Evolutionary conservation across 2,888 invertebrate species (phyloP).

Genomic region (Caenorhabditis sp.): DNA sequence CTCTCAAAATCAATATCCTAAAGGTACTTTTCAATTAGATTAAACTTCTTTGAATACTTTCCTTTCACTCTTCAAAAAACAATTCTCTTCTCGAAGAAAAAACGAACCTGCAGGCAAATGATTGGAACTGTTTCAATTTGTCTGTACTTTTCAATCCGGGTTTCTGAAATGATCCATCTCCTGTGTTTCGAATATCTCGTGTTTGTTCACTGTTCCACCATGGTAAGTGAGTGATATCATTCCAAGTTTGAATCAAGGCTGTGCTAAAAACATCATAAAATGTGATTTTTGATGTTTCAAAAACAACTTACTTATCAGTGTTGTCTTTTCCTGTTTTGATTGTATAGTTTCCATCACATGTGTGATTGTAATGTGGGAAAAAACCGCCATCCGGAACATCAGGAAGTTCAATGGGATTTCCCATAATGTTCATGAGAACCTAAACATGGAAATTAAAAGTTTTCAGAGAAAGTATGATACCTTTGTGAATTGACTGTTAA

Average conservation of each 20-base stretch:
- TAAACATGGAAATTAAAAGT: slow-evolving; percentile 9
- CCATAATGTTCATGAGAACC: slow-evolving; percentile 25
- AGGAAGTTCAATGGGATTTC: slow-evolving; percentile 39
- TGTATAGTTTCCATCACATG: slow-evolving; percentile 53
- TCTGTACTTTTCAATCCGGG: slow-evolving; percentile 54
- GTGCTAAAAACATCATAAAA: slow-evolving; percentile 21
- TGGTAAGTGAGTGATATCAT: slow-evolving; percentile 29
- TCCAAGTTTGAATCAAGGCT: slow-evolving; percentile 46
- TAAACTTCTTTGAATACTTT: too few species aligned
- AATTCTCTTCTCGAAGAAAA: neutral
- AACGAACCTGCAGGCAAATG: slow-evolving; percentile 46
- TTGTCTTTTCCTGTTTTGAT: slow-evolving; percentile 56
- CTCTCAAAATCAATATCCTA: too few species aligned
- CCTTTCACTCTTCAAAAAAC: neutral
- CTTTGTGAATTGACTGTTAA: slow-evolving; percentile 44
- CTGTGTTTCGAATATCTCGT: slow-evolving; percentile 33
- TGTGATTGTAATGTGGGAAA: slow-evolving; percentile 61
- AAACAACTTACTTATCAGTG: slow-evolving; percentile 30
- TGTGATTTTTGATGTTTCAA: neutral
- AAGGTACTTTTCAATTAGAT: too few species aligned
- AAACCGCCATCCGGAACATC: slow-evolving; percentile 45
- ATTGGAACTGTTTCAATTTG: slow-evolving; percentile 57
- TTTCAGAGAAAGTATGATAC: slow-evolving; percentile 2
- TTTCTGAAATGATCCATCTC: slow-evolving; percentile 63
- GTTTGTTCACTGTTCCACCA: slow-evolving; percentile 42